A percentile compares a stretch with the other conserved stretches of the same genome.
phyloP scores from a whole-genome alignment of 2,113 vertebrate genomes.

The Nicator chloris region DNA sequence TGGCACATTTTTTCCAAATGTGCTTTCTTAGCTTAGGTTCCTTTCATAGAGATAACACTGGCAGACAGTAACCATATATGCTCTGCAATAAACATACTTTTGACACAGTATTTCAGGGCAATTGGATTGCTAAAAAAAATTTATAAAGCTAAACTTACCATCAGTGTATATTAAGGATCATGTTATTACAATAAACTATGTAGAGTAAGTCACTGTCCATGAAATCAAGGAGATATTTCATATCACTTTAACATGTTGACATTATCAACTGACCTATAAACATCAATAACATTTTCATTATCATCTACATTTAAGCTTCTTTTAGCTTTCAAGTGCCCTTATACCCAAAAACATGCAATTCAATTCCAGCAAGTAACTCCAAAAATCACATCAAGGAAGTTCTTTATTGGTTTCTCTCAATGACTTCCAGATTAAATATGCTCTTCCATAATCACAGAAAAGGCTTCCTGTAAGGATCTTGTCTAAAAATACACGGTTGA shows the following conservation, averaged over 20 bases:
- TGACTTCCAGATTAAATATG: slow-evolving; percentile 41
- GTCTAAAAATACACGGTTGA: not conserved
- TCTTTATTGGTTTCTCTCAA: slow-evolving; percentile 37
- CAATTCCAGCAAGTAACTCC: not conserved
- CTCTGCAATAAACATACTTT: not conserved
- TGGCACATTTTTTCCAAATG: not conserved
- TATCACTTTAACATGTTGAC: not conserved
- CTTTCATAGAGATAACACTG: not conserved
- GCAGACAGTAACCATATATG: not conserved
- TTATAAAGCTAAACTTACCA: not conserved
- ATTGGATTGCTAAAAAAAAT: not conserved
- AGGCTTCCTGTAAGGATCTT: not conserved
- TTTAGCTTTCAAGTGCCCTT: slow-evolving; percentile 1
- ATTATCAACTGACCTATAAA: not conserved
- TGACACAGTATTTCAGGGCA: not conserved
- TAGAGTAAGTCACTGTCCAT: not conserved
- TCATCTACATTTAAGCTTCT: not conserved
- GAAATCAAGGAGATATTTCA: slow-evolving; percentile 9
- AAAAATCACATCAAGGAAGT: slow-evolving; percentile 34
- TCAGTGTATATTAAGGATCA: not conserved
- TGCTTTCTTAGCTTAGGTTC: not conserved
- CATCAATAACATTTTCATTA: not conserved
- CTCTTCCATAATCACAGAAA: not conserved
- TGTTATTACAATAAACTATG: not conserved
- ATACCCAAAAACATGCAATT: not conserved